Percentiles rank a stretch among this genome's conserved stretches.
Evolutionary conservation across 2,888 invertebrate species (phyloP).

Genomic region (Perdita meconis): DNA sequence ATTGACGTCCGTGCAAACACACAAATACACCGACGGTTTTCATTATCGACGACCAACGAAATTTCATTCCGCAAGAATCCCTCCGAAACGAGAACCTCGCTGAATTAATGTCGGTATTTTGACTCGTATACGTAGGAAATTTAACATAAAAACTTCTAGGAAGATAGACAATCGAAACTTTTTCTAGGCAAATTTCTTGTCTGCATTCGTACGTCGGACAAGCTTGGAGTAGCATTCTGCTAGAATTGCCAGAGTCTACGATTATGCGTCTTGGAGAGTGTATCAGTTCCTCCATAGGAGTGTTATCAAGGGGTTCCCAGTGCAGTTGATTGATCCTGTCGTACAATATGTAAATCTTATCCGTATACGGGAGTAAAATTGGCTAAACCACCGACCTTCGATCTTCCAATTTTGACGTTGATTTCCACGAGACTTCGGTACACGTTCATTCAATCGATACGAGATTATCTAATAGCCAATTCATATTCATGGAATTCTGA

Average conservation of each 20-base stretch:
- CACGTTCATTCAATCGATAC: too few species aligned
- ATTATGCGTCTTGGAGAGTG: conserved; percentile 22
- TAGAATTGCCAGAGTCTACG: not conserved
- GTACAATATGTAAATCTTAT: conserved; percentile 48
- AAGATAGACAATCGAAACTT: not conserved
- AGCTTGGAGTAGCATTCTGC: not conserved
- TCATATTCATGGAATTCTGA: too few species aligned
- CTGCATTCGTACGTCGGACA: not conserved
- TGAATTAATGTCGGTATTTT: too few species aligned
- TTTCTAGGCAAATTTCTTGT: not conserved
- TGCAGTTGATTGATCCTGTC: conserved; percentile 56
- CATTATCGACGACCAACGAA: not conserved
- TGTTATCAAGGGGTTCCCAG: conserved; percentile 20
- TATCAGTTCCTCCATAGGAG: conserved; percentile 34
- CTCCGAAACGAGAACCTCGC: not conserved
- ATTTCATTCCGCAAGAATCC: not conserved
- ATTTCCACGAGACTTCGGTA: not conserved
- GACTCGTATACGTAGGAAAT: not conserved
- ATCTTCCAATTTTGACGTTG: not conserved
- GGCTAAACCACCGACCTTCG: conserved; percentile 1
- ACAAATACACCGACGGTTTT: not conserved
- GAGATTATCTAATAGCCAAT: too few species aligned
- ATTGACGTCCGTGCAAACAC: conserved; percentile 21
- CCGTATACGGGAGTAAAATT: conserved; percentile 5
- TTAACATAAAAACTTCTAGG: too few species aligned